phyloP scores from a whole-genome alignment of 2,113 vertebrate genomes.

The Recurvirostra avosetta region DNA sequence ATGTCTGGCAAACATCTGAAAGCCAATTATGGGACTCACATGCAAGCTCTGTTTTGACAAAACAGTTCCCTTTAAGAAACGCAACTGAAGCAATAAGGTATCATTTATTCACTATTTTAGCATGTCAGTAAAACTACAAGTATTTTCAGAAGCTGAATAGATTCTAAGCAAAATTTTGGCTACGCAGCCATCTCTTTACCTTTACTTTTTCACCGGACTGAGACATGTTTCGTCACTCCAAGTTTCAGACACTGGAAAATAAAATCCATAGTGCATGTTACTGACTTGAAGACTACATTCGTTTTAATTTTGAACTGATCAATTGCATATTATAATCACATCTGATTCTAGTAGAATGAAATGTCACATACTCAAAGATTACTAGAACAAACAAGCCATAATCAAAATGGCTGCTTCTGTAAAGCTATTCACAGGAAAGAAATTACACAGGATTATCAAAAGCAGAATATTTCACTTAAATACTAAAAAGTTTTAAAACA shows the following conservation, averaged over 20 bases:
- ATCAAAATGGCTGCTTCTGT: not conserved
- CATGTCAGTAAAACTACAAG: not conserved
- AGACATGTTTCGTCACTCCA: conserved; percentile 73
- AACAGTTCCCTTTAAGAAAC: not conserved
- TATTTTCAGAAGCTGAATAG: not conserved
- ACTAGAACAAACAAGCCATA: not conserved
- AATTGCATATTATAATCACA: not conserved
- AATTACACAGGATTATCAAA: not conserved
- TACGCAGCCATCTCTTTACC: conserved; percentile 62
- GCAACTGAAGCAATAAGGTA: not conserved
- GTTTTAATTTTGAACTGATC: not conserved
- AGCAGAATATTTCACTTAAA: not conserved
- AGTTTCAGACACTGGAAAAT: conserved; percentile 53
- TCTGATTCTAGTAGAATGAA: not conserved
- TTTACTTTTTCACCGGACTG: conserved; percentile 86
- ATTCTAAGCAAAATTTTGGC: not conserved
- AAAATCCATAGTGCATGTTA: not conserved
- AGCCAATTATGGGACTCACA: not conserved
- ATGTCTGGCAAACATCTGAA: not conserved
- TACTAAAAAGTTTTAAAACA: not conserved
- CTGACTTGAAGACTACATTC: not conserved
- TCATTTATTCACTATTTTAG: not conserved
- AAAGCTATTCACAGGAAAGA: not conserved
- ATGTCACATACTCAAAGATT: not conserved
- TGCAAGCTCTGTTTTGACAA: not conserved